A percentile compares a stretch with the other conserved stretches of the same genome.
These are phyloP conservation scores for Omphaloscelis lunosa DNA, from an alignment of 2,888 invertebrate genomes.

Conservation along the genomic window DNA sequence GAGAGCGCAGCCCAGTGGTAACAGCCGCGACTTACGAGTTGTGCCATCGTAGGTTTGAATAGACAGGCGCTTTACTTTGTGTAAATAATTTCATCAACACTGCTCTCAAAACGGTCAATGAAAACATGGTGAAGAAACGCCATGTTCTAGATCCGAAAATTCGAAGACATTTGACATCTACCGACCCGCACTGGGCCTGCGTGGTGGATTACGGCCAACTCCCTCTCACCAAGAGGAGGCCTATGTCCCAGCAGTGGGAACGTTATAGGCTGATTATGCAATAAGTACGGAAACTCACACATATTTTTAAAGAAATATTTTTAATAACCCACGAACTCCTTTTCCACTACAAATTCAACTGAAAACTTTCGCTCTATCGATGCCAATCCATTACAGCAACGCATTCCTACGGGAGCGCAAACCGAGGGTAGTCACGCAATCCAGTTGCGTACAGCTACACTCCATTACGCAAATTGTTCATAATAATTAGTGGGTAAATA, in stretches of 20 bases:
- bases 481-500: slow-evolving; percentile 54
- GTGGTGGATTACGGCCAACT: neutral
- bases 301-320: neutral
- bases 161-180: neutral
- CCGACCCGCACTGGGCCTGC: neutral
- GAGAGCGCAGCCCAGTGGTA: neutral
- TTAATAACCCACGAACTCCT: neutral
- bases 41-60: neutral
- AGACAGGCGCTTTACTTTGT: neutral
- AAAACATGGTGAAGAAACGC: neutral
- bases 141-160: neutral
- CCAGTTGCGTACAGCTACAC: slow-evolving; percentile 38
- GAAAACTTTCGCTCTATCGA: slow-evolving; percentile 53
- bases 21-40: neutral
- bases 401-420: slow-evolving; percentile 52
- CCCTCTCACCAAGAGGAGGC: neutral
- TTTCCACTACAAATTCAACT: slow-evolving; percentile 18
- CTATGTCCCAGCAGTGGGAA: too few relatives aligned
- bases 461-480: slow-evolving; percentile 66
- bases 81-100: neutral
- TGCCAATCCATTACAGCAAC: slow-evolving; percentile 63
- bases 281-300: neutral
- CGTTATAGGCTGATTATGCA: too few relatives aligned
- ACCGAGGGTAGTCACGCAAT: slow-evolving; percentile 62
- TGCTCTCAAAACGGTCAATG: neutral